Evolutionary conservation across 2,797 vertebrate genomes (phyloP).

Genomic region (Aplochiton taeniatus): DNA sequence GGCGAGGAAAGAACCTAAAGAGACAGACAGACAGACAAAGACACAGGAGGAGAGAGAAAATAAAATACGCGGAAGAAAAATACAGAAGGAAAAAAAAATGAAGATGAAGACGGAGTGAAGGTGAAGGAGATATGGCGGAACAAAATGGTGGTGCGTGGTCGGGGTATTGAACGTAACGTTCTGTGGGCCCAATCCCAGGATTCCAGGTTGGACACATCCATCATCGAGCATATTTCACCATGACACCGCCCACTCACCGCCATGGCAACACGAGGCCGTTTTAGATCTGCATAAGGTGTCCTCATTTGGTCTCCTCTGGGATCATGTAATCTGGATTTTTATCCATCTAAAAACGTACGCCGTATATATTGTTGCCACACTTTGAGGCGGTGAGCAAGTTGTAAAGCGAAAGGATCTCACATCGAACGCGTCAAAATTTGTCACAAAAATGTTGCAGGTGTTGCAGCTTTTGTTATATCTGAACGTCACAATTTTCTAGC

Average conservation of each 20-base stretch:
- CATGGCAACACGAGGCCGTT: background rate
- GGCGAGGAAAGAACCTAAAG: background rate
- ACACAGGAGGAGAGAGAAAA: background rate
- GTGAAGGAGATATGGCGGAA: background rate
- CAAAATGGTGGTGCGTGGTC: background rate
- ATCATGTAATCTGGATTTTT: too few relatives aligned
- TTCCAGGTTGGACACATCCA: background rate
- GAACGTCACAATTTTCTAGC: too few relatives aligned
- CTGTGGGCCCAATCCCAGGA: too few relatives aligned
- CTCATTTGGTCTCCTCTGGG: too few relatives aligned
- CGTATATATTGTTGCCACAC: too few relatives aligned
- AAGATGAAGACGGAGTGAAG: background rate
- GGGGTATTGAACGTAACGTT: background rate
- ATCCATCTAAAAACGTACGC: too few relatives aligned
- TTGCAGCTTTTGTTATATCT: too few relatives aligned
- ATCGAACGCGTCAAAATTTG: too few relatives aligned
- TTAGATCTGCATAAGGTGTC: background rate
- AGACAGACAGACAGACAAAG: slow-evolving; percentile 3
- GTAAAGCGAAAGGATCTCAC: too few relatives aligned
- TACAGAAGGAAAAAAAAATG: slow-evolving; percentile 1
- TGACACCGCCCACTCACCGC: background rate
- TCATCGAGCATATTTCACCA: background rate
- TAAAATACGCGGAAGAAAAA: background rate
- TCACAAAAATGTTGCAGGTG: too few relatives aligned
- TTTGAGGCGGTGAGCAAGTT: too few relatives aligned